Base-by-base conservation (phyloP, 35 echinoderm and acorn worm genomes). In the Acanthaster planci region DNA sequence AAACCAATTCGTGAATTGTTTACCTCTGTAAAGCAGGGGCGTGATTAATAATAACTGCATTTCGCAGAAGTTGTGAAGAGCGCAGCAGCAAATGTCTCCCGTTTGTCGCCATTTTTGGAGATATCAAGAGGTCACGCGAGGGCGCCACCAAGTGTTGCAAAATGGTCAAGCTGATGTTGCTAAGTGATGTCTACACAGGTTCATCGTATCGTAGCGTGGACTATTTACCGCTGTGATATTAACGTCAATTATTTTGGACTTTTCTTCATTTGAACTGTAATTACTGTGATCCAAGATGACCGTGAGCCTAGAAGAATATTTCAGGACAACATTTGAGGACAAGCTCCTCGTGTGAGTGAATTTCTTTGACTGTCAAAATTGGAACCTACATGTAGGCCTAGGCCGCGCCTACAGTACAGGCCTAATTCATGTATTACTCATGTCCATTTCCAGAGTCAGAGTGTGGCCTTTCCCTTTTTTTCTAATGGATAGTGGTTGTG, bases 291-390 rank as follows among this genome's bases (percentile, higher is more conserved):
- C 40, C 84, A 97, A 84, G 4, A 97, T 97, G 95, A 86, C 95
- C 57, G 91, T 93, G 38, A 93, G 87, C 36, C 81, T 97, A 78
- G 95, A 97, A 85, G 95, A 97, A 67, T 97, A 97, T 40, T 97
- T 97, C 77, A 92, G 95, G 47, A 97, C 95, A 5, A 97, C 95
- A 16, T 97, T 97, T 86, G 95, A 97, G 95, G 95, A 97, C 77
- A 97, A 97, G 80, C 95, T 97, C 91, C 88, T 97, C 77, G 95
- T 97, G 94, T 97, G 90, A 97, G 94, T 97, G 68, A 27, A 50
- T 19, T 47, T 47, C 4, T 47, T 47, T 47, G 42, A 47, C 42
- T 12, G 42, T 47, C 4, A 47, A 4, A 47, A n/a, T 67, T 82
- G 12, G n/a, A n/a, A n/a, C n/a, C n/a, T n/a, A n/a, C n/a, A n/a